phyloP scores from a whole-genome alignment of 2,888 invertebrate genomes.

The Drosophila prostipennis region DNA sequence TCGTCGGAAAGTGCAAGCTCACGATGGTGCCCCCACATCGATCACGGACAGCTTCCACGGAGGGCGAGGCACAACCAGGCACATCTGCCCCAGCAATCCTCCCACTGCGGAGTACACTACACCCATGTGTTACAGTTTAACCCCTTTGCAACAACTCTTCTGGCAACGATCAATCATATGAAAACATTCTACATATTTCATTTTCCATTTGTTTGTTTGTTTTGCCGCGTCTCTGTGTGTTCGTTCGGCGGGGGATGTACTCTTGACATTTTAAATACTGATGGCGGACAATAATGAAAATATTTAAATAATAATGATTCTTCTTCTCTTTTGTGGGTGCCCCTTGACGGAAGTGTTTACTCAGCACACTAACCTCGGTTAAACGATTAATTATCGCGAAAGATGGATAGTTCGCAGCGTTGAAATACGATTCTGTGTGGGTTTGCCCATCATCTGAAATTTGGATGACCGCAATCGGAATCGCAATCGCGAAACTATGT shows the following conservation, averaged over 20 bases:
- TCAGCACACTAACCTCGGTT: conserved; percentile 17
- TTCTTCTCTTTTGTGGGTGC: conserved; percentile 27
- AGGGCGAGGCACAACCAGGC: conserved; percentile 5
- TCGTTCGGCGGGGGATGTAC: conserved; percentile 1
- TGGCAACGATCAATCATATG: conserved; percentile 69
- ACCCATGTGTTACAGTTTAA: conserved; percentile 68
- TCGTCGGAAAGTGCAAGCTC: conserved; percentile 60
- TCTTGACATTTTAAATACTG: conserved; percentile 60
- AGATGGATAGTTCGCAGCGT: conserved; percentile 29
- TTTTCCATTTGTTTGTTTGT: conserved; percentile 19
- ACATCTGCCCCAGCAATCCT: conserved; percentile 37
- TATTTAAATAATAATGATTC: conserved; percentile 36
- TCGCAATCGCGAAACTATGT: conserved; percentile 33
- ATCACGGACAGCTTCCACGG: conserved; percentile 51
- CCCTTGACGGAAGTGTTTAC: conserved; percentile 31
- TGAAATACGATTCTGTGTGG: conserved; percentile 13
- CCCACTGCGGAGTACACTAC: conserved; percentile 11
- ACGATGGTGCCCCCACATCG: conserved; percentile 62
- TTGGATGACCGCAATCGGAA: conserved; percentile 13
- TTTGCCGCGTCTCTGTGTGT: conserved; percentile 4
- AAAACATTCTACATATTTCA: conserved; percentile 16
- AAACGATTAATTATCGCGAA: conserved; percentile 55
- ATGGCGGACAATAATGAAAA: conserved; percentile 54
- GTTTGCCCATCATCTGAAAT: conserved; percentile 4
- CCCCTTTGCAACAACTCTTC: conserved; percentile 53